Base-by-base conservation (phyloP, 1,140 invertebrate genomes). In the Drosophila ficusphila region DNA sequence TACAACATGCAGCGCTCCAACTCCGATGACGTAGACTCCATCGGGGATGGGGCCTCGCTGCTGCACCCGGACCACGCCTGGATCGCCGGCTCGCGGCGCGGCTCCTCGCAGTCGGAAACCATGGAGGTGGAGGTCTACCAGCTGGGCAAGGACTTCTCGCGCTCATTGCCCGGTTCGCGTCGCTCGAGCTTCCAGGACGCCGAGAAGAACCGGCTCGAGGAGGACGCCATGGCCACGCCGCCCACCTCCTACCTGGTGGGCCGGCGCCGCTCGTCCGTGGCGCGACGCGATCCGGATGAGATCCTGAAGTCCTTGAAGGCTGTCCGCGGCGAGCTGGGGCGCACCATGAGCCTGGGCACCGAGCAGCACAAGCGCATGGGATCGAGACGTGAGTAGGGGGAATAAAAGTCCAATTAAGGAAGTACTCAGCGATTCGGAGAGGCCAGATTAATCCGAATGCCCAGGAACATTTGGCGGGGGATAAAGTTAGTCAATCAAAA, bases 11-110 rank as follows among this genome's bases (percentile, higher is more conserved):
- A 95, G 79, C 92, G 95, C 67, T 95, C 95, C 41, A 92, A 94
- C 56, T 96, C 95, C 93, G 94, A 95, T 91, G 95, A 96, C 72
- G 93, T 95, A 25, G 95, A 95, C 69, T 95, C 94, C 4, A 95
- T 96, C 75, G 94, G 94, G 47, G 94, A 95, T 92, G 94, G 94
- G 44, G 93, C 94, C 0, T 95, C 95, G 41, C 93, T 96, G 56
- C 92, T 97, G 8, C 96, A 97, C 92, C 96, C 96, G 0, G 96
- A 97, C 92, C 95, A 96, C 85, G 96, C 96, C 0, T 97, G 94
- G 93, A 93, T 94, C 21, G 93, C 92, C 3, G 95, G 95, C 39
- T 96, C 96, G 0, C 92, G 96, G 48, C 93, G 96, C 29, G 96
- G 96, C 18, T 97, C 96, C 8, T 96, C 95, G 23, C 96, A 97